A percentile compares a stretch with the other conserved stretches of the same genome.
Conservation (phyloP, 2,113 vertebrate genomes). For the Eulacestoma nigropectus region DNA sequence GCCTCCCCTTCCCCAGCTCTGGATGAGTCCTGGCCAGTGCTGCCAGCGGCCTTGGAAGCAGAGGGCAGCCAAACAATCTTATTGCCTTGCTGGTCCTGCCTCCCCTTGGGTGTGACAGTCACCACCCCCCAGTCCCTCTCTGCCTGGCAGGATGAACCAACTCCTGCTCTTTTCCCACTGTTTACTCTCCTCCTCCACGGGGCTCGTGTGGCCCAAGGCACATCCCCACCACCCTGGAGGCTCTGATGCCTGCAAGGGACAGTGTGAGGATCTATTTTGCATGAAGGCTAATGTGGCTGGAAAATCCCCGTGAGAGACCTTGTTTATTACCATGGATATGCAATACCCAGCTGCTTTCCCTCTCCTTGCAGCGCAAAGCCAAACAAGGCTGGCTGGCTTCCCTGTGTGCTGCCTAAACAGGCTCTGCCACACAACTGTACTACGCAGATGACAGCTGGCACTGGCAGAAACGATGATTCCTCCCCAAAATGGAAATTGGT, state of each 20-base stretch:
- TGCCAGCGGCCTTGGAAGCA: neutral
- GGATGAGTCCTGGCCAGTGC: neutral
- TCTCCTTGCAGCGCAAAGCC: neutral
- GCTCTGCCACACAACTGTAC: conserved; percentile 24
- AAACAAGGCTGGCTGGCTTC: neutral
- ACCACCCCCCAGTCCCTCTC: fast-evolving
- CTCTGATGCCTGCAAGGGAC: neutral
- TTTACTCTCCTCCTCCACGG: neutral
- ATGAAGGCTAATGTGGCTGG: neutral
- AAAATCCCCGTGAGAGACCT: conserved; percentile 33
- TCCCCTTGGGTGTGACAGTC: neutral
- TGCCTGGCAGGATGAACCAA: neutral
- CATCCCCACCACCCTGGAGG: neutral
- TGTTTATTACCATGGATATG: conserved; percentile 13
- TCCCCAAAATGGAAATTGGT: conserved; percentile 36
- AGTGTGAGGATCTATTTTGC: conserved; percentile 10
- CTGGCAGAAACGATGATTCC: neutral
- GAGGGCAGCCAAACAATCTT: neutral
- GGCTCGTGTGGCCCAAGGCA: neutral
- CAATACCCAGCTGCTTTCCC: conserved; percentile 2
- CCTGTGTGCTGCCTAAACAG: neutral
- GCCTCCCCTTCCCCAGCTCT: neutral
- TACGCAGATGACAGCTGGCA: conserved; percentile 46
- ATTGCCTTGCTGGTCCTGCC: neutral
- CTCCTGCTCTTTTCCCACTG: neutral